Evolutionary conservation across 2,797 vertebrate species (phyloP), one percentile per base, ranked within the genome.

Genomic region (Labeo calbasu): DNA sequence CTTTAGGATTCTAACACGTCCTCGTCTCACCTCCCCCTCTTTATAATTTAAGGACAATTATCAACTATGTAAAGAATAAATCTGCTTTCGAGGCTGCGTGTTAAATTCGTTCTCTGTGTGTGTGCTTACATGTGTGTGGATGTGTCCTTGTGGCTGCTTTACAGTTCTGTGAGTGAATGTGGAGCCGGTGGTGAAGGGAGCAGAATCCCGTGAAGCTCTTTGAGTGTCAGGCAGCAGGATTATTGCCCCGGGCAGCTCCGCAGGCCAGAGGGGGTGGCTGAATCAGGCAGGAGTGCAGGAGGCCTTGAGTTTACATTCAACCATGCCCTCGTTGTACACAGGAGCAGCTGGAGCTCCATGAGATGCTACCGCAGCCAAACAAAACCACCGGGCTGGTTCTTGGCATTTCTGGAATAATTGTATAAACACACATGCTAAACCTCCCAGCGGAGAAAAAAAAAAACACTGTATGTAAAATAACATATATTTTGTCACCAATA

Each of bases 161-260:
- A 23, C 61, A 43, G 48, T 43, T 66, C 70, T 65, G 19, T n/a
- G 46, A 25, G 81, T 76, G 28, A 68, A 65, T 19, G 25, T 40
- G 32, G 61, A 32, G 43, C 46, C 2, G 10, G 8, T 48, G 50
- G 68, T 69, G 68, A 61, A 86, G 82, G 40, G 72, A 14, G 78
- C 71, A 66, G 57, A 73, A 85, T 36, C 63, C 75, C 32, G 50
- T 72, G 80, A 86, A 79, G 61, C 70, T 57, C 55, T 61, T 17
- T 61, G 70, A 77, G 79, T 84, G 71, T 83, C 82, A 70, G 79
- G 80, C 73, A 78, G 66, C 84, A 70, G 25, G 23, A 78, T 77
- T 85, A 80, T 88, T 82, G 90, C 89, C 84, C 79, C 59, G 59
- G 89, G 91, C 90, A 73, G 25, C 84, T 85, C 88, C 25, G 66